These are phyloP conservation scores for Metaphire vulgaris DNA, from an alignment of 1,140 invertebrate species.

Conservation along the genomic window DNA sequence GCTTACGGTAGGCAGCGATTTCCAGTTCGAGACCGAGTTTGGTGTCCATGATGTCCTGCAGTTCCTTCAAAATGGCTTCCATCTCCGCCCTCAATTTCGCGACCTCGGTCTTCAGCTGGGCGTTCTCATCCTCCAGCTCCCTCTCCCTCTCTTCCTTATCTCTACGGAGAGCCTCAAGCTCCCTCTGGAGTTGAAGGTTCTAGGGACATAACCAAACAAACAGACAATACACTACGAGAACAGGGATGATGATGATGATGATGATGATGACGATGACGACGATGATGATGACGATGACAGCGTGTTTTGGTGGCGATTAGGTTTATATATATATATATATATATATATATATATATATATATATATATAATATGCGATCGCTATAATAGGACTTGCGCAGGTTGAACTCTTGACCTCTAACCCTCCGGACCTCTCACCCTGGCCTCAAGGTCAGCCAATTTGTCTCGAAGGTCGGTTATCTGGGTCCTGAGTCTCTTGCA, in stretches of 20 bases:
- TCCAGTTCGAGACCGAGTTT: constrained; percentile 31
- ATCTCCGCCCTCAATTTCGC: constrained; percentile 27
- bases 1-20: constrained; percentile 32
- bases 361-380: too few relatives aligned
- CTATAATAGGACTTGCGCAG: too few relatives aligned
- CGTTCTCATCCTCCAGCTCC: constrained; percentile 27
- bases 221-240: background rate
- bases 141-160: constrained; percentile 28
- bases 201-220: background rate
- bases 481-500: constrained; percentile 44
- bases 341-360: too few relatives aligned
- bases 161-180: constrained; percentile 19
- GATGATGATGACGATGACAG: too few relatives aligned
- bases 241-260: too few relatives aligned
- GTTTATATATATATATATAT: too few relatives aligned
- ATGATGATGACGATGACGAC: too few relatives aligned
- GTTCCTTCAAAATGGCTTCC: constrained; percentile 30
- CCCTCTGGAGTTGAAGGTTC: constrained; percentile 26
- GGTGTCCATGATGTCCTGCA: constrained; percentile 29
- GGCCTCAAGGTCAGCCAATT: constrained; percentile 46
- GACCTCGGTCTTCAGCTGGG: constrained; percentile 25
- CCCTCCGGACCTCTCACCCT: too few relatives aligned
- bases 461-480: constrained; percentile 42
- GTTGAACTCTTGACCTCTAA: too few relatives aligned
- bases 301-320: too few relatives aligned